These are phyloP conservation scores for Tenthredo scrophulariae DNA, from an alignment of 2,888 invertebrate species.

Conservation along the genomic window DNA sequence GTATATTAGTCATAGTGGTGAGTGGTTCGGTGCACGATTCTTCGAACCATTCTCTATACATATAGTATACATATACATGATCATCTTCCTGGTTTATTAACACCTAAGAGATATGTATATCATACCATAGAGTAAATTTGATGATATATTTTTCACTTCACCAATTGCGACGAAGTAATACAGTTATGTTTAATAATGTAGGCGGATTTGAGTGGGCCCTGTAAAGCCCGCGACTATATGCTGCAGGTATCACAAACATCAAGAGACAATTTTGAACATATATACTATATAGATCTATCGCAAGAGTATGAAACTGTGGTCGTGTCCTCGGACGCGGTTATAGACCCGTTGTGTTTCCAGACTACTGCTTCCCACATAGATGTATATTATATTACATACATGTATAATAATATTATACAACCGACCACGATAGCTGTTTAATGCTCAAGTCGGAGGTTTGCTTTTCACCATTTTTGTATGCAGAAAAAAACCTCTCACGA, in stretches of 20 bases:
- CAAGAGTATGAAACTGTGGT: not conserved
- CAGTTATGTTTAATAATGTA: conserved; percentile 11
- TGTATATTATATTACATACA: not conserved
- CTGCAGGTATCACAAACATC: not conserved
- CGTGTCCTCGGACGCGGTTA: conserved; percentile 47
- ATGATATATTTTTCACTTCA: not conserved
- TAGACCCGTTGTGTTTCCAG: conserved; percentile 36
- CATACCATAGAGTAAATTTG: not conserved
- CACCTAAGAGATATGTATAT: not conserved
- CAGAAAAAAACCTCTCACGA: not conserved
- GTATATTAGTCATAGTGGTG: conserved; percentile 10
- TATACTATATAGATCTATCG: not conserved
- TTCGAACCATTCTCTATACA: not conserved
- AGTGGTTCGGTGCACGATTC: not conserved
- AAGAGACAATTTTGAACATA: not conserved
- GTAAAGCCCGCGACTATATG: not conserved
- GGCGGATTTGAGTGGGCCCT: conserved; percentile 2
- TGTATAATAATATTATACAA: not conserved
- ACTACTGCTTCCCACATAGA: conserved; percentile 7
- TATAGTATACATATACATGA: too few species aligned
- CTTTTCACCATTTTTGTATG: not conserved
- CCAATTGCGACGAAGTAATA: not conserved
- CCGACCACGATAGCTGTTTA: not conserved
- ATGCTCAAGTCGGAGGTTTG: not conserved
- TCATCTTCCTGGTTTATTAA: not conserved